Conservation (phyloP, 2,113 vertebrate species). For the Vulpes ferrilata region DNA sequence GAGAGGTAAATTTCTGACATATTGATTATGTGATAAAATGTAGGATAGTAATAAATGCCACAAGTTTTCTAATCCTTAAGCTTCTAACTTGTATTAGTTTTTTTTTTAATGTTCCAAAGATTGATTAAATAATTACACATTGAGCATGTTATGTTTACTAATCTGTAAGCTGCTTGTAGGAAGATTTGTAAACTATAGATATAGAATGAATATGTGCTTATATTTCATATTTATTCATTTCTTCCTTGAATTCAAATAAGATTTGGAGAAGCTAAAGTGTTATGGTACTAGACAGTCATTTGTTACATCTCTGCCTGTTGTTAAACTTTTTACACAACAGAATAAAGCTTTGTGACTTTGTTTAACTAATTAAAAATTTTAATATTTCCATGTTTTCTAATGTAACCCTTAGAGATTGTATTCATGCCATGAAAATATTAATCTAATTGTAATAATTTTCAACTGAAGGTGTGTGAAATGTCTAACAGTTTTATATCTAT, state of each 20-base stretch:
- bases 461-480: background rate
- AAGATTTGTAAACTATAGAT: background rate
- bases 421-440: conserved; percentile 46
- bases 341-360: conserved; percentile 47
- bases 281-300: background rate
- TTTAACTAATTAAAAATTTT: conserved; percentile 30
- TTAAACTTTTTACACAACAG: background rate
- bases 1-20: conserved; percentile 84
- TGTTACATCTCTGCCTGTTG: conserved; percentile 18
- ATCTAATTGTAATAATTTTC: conserved; percentile 1
- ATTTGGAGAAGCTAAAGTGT: conserved; percentile 34
- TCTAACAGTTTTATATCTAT: conserved; percentile 3
- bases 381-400: background rate
- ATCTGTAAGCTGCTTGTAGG: conserved; percentile 19
- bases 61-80: conserved; percentile 36
- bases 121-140: background rate
- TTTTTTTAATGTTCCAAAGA: background rate
- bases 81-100: background rate
- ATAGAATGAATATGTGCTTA: background rate
- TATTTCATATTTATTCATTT: conserved; percentile 10
- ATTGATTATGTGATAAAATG: background rate
- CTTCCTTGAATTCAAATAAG: conserved; percentile 46
- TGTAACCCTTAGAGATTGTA: conserved; percentile 1
- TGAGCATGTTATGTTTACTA: background rate
- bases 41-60: background rate